A percentile compares a stretch with the other conserved stretches of the same genome.
Conservation (phyloP, 2,888 invertebrate genomes). For the Catocala fraxini region DNA sequence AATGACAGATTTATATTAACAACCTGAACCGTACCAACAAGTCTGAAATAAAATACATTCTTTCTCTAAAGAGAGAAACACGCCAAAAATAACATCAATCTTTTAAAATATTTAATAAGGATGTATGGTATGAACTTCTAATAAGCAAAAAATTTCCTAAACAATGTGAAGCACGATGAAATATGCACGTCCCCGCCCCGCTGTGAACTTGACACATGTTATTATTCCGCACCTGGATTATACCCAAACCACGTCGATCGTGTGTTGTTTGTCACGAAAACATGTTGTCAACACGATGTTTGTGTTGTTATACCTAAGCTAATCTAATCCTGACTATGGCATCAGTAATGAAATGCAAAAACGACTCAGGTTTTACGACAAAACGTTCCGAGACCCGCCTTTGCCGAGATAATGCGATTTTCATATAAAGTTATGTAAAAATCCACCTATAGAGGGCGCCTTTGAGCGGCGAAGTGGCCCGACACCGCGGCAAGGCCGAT, state of each 20-base stretch:
- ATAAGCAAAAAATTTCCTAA: not conserved
- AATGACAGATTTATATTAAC: too few species aligned
- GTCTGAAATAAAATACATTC: too few species aligned
- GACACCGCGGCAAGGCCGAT: slow-evolving; percentile 44
- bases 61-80: too few species aligned
- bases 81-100: too few species aligned
- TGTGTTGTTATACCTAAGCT: slow-evolving; percentile 28
- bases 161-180: not conserved
- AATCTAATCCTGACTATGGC: slow-evolving; percentile 37
- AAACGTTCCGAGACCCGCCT: slow-evolving; percentile 31
- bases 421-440: slow-evolving; percentile 73
- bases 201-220: not conserved
- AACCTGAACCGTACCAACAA: too few species aligned
- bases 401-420: slow-evolving; percentile 64
- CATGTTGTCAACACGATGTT: slow-evolving; percentile 32
- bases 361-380: slow-evolving; percentile 48
- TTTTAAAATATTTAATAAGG: too few species aligned
- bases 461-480: slow-evolving; percentile 52
- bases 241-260: slow-evolving; percentile 13
- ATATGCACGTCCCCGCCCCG: not conserved
- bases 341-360: slow-evolving; percentile 55
- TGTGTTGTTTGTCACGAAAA: slow-evolving; percentile 25
- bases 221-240: slow-evolving; percentile 4
- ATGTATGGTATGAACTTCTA: not conserved
- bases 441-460: slow-evolving; percentile 50